Evolutionary conservation across 2,888 invertebrate species (phyloP).

Genomic region (Nycteola revayana): DNA sequence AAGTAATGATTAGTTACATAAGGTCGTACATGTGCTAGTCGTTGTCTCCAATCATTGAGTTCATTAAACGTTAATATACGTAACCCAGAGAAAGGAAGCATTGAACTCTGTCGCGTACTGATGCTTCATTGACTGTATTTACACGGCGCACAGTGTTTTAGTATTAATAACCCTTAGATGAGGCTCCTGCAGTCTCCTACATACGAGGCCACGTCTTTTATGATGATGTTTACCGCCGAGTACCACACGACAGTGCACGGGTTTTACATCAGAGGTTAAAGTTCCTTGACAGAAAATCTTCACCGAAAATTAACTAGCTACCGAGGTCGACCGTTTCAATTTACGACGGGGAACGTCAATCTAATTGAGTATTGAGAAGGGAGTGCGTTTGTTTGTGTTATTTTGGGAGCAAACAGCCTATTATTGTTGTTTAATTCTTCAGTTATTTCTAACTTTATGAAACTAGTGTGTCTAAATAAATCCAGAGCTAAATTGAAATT

Average conservation of each 20-base stretch:
- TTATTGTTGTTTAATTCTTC: no score
- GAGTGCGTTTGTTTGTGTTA: no score
- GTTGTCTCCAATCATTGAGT: no score
- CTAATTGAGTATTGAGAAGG: conserved; percentile 1
- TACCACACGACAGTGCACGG: conserved; percentile 37
- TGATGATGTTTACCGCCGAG: conserved; percentile 69
- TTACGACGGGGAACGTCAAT: conserved; percentile 16
- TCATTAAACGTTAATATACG: not conserved
- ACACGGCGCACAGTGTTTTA: conserved; percentile 60
- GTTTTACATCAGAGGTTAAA: conserved; percentile 47
- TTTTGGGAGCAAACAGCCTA: no score
- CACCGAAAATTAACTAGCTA: conserved; percentile 28
- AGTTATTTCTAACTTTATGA: no score
- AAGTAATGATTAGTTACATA: no score
- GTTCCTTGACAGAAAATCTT: conserved; percentile 36
- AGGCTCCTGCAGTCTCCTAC: conserved; percentile 47
- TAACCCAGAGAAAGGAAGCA: conserved; percentile 35
- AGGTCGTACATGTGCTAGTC: no score
- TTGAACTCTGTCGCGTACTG: conserved; percentile 43
- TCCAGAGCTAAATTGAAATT: no score
- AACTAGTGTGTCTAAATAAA: no score
- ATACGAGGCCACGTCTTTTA: conserved; percentile 60
- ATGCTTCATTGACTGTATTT: conserved; percentile 57
- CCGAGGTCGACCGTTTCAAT: conserved; percentile 19
- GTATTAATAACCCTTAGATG: conserved; percentile 74